Percentiles rank a stretch among this genome's conserved stretches.
Evolutionary conservation across 2,113 vertebrate genomes (phyloP).

Genomic region (Nannobrachium achirus): DNA sequence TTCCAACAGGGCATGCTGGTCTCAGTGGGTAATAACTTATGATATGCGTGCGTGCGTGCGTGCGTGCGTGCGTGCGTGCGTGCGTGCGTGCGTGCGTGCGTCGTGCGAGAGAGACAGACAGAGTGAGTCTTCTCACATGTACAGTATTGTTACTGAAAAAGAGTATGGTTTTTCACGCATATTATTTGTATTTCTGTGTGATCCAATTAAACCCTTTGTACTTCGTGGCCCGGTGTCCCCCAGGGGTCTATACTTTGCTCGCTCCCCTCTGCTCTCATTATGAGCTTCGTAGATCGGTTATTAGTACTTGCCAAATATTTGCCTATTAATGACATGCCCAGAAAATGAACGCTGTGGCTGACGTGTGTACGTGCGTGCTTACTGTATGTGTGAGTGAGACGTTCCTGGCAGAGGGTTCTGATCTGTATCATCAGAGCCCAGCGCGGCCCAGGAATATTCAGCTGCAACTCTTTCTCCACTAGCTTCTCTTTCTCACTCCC

Average conservation of each 20-base stretch:
- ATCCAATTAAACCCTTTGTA: not conserved
- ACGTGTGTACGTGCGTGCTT: constrained; percentile 17
- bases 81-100: not conserved
- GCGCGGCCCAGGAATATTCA: constrained; percentile 59
- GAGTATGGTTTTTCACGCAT: not conserved
- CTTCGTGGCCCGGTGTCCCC: not conserved
- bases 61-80: not conserved
- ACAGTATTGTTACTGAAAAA: no score
- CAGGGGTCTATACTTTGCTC: no score
- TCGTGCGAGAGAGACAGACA: not conserved
- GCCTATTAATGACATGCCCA: no score
- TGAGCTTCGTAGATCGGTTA: no score
- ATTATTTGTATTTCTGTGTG: not conserved
- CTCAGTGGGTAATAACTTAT: not conserved
- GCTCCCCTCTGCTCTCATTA: no score
- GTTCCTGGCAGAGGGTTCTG: constrained; percentile 38
- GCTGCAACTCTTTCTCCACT: constrained; percentile 28
- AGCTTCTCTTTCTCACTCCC: constrained; percentile 44
- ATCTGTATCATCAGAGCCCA: constrained; percentile 63
- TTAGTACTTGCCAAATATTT: no score
- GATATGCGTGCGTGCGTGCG: not conserved
- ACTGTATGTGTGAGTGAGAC: constrained; percentile 28
- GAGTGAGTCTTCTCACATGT: not conserved
- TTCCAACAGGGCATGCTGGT: constrained; percentile 41
- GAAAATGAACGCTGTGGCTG: no score